Conservation (phyloP, 2,113 vertebrate species). For the Ciconia maguari region DNA sequence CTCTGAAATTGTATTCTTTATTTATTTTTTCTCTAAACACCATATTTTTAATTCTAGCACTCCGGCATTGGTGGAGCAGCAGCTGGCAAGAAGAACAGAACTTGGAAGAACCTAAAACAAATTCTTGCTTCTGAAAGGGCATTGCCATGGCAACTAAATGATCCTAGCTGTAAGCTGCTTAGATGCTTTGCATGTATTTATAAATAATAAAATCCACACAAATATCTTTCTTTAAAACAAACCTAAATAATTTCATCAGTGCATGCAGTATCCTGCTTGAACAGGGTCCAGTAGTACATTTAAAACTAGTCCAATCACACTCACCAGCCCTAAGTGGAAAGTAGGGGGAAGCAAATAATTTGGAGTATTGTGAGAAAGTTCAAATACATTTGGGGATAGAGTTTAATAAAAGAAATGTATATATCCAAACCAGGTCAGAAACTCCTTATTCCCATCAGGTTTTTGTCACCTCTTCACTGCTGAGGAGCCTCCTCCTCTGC, state of each 20-base stretch:
- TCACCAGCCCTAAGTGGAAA: not conserved
- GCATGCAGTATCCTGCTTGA: not conserved
- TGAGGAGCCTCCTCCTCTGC: not conserved
- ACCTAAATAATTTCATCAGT: conserved; percentile 1
- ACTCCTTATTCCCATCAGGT: not conserved
- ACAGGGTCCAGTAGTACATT: not conserved
- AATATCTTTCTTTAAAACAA: conserved; percentile 59
- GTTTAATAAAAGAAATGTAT: not conserved
- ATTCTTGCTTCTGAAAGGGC: conserved; percentile 93
- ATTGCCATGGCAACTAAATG: conserved; percentile 91
- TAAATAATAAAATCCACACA: conserved; percentile 63
- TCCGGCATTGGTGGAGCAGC: conserved; percentile 94
- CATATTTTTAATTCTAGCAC: conserved; percentile 79
- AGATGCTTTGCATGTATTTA: conserved; percentile 57
- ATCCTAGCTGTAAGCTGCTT: conserved; percentile 91
- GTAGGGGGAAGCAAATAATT: not conserved
- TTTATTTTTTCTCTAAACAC: conserved; percentile 45
- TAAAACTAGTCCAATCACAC: not conserved
- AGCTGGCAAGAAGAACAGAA: conserved; percentile 97
- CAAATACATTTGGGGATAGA: not conserved
- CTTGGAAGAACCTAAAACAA: conserved; percentile 99
- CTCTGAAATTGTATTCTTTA: not conserved
- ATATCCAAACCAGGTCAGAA: not conserved
- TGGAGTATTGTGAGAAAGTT: not conserved
- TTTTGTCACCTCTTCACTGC: not conserved